Percentiles rank a stretch among this genome's conserved stretches.
Evolutionary conservation across 2,113 vertebrate genomes (phyloP).

Genomic region (Charina bottae): DNA sequence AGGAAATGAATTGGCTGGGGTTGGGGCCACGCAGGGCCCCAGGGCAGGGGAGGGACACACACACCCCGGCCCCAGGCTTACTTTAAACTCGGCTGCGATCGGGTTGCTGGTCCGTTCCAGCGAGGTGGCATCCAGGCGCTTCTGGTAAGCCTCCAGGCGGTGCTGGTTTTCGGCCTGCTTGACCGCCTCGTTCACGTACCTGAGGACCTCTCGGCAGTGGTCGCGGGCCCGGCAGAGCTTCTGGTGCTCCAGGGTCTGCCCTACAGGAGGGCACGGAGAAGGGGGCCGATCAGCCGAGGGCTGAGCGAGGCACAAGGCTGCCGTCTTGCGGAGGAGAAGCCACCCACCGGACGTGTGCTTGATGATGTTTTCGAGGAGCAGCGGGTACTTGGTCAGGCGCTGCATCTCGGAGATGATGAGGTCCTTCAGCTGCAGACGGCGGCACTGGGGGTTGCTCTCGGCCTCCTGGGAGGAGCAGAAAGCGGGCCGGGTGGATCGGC

Average conservation of each 20-base stretch:
- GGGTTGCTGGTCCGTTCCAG: conserved; percentile 81
- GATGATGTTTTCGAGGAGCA: conserved; percentile 91
- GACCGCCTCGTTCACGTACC: conserved; percentile 86
- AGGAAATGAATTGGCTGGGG: fast-evolving
- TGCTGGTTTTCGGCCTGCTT: conserved; percentile 85
- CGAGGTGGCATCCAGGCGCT: conserved; percentile 82
- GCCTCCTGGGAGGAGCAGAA: conserved; percentile 65
- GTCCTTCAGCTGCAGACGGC: conserved; percentile 92
- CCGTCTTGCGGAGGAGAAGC: neutral
- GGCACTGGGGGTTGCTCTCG: conserved; percentile 88
- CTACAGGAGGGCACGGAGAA: conserved; percentile 55
- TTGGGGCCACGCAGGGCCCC: fast-evolving
- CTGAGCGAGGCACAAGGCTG: neutral
- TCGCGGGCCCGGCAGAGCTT: conserved; percentile 82
- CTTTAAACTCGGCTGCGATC: conserved; percentile 86
- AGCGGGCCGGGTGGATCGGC: neutral
- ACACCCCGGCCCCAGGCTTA: conserved; percentile 25
- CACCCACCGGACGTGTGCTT: conserved; percentile 85
- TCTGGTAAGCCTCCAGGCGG: conserved; percentile 86
- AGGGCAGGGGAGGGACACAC: fast-evolving
- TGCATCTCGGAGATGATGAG: conserved; percentile 94
- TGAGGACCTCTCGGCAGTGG: conserved; percentile 87
- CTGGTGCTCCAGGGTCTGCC: conserved; percentile 76
- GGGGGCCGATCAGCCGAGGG: neutral
- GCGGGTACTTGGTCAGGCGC: conserved; percentile 92